Evolutionary conservation across 2,797 vertebrate genomes (phyloP), one percentile per base, ranked within the genome.

Genomic region (Uromys caudimaculatus): DNA sequence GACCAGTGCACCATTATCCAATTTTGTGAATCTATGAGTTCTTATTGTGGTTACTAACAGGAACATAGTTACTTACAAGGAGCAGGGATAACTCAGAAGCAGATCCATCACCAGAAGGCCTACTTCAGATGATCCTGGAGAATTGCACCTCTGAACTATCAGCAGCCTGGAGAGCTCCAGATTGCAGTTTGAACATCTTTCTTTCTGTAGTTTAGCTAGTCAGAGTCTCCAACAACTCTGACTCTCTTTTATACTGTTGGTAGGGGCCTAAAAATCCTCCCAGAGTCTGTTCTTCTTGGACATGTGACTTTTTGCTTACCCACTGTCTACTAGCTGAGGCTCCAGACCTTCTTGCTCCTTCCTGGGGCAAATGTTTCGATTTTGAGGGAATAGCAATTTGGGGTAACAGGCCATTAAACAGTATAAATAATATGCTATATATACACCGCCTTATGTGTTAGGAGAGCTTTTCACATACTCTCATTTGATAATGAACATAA

Each of bases 381-480:
- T 85, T 85, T 67, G 32, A 85, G 62, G 44, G 6, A 67, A 52
- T 52, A 47, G 44, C 7, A 69, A 69, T 52, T 52, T 2, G 2
- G 21, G 47, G 35, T 35, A 69, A 50, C 19, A 24, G 35, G 35
- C 3, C 62, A 69, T 86, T 69, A 64, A 86, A 86, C 47, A n/a
- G 81, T 58, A 78, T 64, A 90, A 95, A 81, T 85, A 95, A 64
- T 69, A 96, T 29, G 76, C 90, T 93, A 60, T 84, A 78, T 85
- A 85, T 87, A 89, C 90, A 27, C 64, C 77, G 17, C 50, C 64
- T 88, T 87, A 60, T 0, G 93, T 35, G 19, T 90, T 92, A 64
- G 71, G 50, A 94, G 32, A 73, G 6, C 13, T 85, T 97, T 67
- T 90, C 38, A 77, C 17, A 94, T 64, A 89, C 11, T 92, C 35